phyloP scores from a whole-genome alignment of 2,888 invertebrate species.

The Salpingus planirostris region DNA sequence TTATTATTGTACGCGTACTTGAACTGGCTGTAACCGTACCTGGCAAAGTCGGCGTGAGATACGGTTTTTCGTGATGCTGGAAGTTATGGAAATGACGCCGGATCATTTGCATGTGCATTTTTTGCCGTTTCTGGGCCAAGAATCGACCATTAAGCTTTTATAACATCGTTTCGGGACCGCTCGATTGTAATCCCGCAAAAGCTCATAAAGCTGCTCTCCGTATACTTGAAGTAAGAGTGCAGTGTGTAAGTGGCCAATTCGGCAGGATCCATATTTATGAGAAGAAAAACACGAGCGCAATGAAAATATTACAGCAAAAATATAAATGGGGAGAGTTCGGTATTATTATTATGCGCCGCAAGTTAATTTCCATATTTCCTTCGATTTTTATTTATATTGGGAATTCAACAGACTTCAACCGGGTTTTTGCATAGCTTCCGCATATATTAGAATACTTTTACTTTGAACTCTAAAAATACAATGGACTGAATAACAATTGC shows the following conservation, averaged over 20 bases:
- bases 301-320: conserved; percentile 26
- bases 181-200: conserved; percentile 24
- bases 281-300: conserved; percentile 21
- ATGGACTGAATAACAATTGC: conserved; percentile 33
- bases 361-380: conserved; percentile 27
- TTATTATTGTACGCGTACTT: no score
- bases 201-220: conserved; percentile 20
- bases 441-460: conserved; percentile 29
- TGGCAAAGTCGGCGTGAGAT: no score
- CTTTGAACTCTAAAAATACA: conserved; percentile 27
- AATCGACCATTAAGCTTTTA: conserved; percentile 19
- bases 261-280: conserved; percentile 28
- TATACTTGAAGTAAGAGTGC: conserved; percentile 22
- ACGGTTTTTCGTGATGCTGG: no score
- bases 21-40: no score
- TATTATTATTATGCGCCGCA: no score
- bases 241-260: conserved; percentile 25
- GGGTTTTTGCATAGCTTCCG: conserved; percentile 26
- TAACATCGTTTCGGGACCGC: conserved; percentile 23
- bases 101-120: no score
- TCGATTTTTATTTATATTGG: conserved; percentile 29
- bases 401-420: conserved; percentile 19
- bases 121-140: no score
- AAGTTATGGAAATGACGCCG: no score
- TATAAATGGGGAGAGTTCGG: conserved; percentile 19